phyloP scores from a whole-genome alignment of 2,888 invertebrate genomes.

The Acanthopleura granulata region DNA sequence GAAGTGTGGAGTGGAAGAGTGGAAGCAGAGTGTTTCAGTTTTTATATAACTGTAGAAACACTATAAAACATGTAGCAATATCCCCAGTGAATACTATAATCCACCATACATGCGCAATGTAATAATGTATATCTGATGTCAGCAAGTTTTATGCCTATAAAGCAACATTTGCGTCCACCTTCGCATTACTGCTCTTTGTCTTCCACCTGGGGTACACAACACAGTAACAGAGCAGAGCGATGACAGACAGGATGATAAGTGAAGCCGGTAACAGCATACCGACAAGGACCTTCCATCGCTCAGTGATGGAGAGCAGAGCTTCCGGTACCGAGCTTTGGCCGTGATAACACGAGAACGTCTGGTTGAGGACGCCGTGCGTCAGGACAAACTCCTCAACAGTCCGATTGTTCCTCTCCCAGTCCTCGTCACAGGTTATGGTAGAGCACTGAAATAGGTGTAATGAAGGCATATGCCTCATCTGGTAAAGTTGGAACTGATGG shows the following conservation, averaged over 20 bases:
- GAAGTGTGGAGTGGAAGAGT: too few relatives aligned
- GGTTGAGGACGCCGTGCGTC: not conserved
- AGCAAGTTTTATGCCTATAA: too few relatives aligned
- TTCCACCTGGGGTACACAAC: too few relatives aligned
- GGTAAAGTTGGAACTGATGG: too few relatives aligned
- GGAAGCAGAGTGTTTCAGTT: too few relatives aligned
- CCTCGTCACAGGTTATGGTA: not conserved
- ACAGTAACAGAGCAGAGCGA: not conserved
- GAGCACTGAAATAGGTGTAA: not conserved
- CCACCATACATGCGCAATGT: too few relatives aligned
- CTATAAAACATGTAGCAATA: too few relatives aligned
- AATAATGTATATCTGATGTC: too few relatives aligned
- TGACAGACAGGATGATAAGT: not conserved
- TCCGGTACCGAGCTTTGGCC: not conserved
- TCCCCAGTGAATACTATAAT: too few relatives aligned
- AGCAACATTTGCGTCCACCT: too few relatives aligned
- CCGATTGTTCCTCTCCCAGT: not conserved
- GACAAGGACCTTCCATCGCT: not conserved
- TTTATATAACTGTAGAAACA: too few relatives aligned
- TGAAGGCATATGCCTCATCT: not conserved
- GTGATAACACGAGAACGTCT: not conserved
- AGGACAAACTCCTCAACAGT: not conserved
- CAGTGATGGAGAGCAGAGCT: not conserved
- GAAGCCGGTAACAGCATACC: not conserved
- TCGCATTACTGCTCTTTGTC: too few relatives aligned